Conservation (phyloP, 2,888 invertebrate genomes). For the Muschampia plurimacula region DNA sequence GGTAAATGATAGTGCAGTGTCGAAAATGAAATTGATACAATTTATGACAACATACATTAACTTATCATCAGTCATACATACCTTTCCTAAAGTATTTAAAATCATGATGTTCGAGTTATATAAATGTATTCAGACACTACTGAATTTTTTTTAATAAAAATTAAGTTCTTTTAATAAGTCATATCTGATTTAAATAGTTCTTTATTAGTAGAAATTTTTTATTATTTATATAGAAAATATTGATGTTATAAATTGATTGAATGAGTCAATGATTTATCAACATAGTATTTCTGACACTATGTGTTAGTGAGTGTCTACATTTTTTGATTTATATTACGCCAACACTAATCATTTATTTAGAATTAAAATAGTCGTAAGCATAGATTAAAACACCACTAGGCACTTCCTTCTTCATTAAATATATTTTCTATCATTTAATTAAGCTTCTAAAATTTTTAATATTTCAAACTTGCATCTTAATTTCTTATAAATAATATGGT, state of each 20-base stretch:
- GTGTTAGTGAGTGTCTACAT: not conserved
- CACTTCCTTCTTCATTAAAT: constrained; percentile 10
- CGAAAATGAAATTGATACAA: too few relatives aligned
- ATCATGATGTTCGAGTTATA: too few relatives aligned
- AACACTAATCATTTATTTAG: not conserved
- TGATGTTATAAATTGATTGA: not conserved
- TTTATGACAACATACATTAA: too few relatives aligned
- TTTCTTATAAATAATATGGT: not conserved
- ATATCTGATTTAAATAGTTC: too few relatives aligned
- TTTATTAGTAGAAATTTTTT: too few relatives aligned
- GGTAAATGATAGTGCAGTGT: not conserved
- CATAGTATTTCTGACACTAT: too few relatives aligned
- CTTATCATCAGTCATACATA: too few relatives aligned
- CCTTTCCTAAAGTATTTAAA: too few relatives aligned
- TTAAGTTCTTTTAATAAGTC: too few relatives aligned
- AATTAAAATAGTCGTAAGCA: not conserved
- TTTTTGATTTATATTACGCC: not conserved
- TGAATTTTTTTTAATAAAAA: too few relatives aligned
- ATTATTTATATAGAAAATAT: not conserved
- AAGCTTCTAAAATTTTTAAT: not conserved
- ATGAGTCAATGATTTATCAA: not conserved
- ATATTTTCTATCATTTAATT: not conserved
- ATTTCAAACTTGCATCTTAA: not conserved
- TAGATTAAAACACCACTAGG: constrained; percentile 4
- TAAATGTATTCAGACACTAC: too few relatives aligned